Evolutionary conservation across 2,888 invertebrate species (phyloP).

Genomic region (Aspidapion aeneum): DNA sequence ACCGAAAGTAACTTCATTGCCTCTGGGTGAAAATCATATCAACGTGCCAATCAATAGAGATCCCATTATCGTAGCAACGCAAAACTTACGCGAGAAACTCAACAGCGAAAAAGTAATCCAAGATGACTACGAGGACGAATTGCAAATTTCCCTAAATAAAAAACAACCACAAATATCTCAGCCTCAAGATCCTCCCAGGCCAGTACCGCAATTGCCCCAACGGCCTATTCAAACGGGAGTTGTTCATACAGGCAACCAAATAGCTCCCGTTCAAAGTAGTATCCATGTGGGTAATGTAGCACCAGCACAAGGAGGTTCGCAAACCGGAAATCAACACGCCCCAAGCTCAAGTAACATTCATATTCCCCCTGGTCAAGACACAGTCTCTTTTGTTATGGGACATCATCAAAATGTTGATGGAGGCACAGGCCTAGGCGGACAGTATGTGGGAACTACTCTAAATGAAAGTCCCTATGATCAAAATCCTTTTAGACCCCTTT

Average conservation of each 20-base stretch:
- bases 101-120: conserved; percentile 42
- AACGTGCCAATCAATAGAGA: conserved; percentile 31
- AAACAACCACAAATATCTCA: not conserved
- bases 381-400: conserved; percentile 61
- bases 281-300: conserved; percentile 58
- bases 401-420: conserved; percentile 58
- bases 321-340: conserved; percentile 33
- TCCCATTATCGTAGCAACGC: conserved; percentile 45
- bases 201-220: not conserved
- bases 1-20: conserved; percentile 44
- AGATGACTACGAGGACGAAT: not conserved
- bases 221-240: not conserved
- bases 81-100: conserved; percentile 45
- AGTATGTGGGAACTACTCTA: conserved; percentile 48
- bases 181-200: conserved; percentile 14
- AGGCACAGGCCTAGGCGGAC: conserved; percentile 44
- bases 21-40: conserved; percentile 46
- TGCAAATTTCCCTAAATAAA: not conserved
- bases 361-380: conserved; percentile 61
- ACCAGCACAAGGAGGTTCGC: conserved; percentile 3
- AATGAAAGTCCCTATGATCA: conserved; percentile 51
- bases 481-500: conserved; percentile 43
- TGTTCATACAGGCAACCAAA: conserved; percentile 28
- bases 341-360: conserved; percentile 62
- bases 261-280: conserved; percentile 57